Evolutionary conservation across 2,797 vertebrate species (phyloP).

Genomic region (Hippoglossus hippoglossus): DNA sequence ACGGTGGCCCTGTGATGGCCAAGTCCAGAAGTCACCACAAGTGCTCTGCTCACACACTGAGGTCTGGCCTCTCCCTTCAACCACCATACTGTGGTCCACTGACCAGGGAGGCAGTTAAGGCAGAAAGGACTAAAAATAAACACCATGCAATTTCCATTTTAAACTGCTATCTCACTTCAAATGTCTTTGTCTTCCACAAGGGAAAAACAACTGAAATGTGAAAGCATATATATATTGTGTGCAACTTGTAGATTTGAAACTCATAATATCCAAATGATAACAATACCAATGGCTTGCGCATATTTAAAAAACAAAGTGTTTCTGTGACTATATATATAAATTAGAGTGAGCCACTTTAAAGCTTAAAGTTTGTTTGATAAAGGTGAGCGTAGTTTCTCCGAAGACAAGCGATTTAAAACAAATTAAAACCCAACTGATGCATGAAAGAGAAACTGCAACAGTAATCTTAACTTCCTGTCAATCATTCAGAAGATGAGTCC

Average conservation of each 20-base stretch:
- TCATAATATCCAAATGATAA: constrained; percentile 2
- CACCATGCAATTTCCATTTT: constrained; percentile 78
- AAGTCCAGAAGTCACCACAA: constrained; percentile 76
- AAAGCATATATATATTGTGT: constrained; percentile 18
- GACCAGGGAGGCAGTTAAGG: constrained; percentile 77
- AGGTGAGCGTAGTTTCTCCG: constrained; percentile 37
- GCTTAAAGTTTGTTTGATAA: constrained; percentile 33
- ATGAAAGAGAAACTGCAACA: constrained; percentile 62
- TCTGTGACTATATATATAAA: background rate
- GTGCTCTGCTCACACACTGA: constrained; percentile 77
- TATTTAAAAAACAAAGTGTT: background rate
- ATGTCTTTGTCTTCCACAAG: constrained; percentile 49
- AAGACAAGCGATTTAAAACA: constrained; percentile 59
- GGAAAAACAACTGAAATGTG: constrained; percentile 40
- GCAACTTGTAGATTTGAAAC: constrained; percentile 14
- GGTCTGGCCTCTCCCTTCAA: constrained; percentile 84
- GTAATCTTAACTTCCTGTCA: constrained; percentile 47
- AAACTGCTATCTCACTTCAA: constrained; percentile 72
- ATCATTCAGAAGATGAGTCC: constrained; percentile 45
- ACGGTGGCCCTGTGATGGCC: constrained; percentile 73
- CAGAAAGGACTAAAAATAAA: constrained; percentile 85
- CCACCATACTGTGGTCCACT: constrained; percentile 83
- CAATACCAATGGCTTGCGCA: constrained; percentile 1
- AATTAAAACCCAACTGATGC: constrained; percentile 61
- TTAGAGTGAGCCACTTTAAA: constrained; percentile 20